These are phyloP conservation scores for Chrysina gloriosa DNA, from an alignment of 2,888 invertebrate genomes.

Conservation along the genomic window DNA sequence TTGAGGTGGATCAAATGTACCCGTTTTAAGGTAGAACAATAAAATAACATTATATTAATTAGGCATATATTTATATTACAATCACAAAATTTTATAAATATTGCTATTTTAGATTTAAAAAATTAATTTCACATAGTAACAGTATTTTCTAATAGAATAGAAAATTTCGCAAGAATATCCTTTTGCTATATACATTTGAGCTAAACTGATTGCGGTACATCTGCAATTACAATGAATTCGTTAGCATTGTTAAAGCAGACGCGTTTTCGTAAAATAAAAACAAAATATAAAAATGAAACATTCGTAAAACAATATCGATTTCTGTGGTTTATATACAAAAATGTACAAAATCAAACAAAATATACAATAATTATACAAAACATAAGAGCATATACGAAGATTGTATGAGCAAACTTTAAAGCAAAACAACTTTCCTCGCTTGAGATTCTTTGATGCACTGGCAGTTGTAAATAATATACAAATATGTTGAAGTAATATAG, in stretches of 20 bases:
- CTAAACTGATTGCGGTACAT: slow-evolving; percentile 53
- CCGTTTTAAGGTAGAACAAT: background rate
- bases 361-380: slow-evolving; percentile 50
- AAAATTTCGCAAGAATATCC: slow-evolving; percentile 62
- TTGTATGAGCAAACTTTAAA: slow-evolving; percentile 54
- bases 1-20: too few relatives aligned
- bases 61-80: slow-evolving; percentile 60
- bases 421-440: slow-evolving; percentile 29
- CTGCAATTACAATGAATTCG: slow-evolving; percentile 29
- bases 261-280: slow-evolving; percentile 22
- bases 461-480: slow-evolving; percentile 7
- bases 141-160: slow-evolving; percentile 62
- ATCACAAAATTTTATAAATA: slow-evolving; percentile 66
- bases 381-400: slow-evolving; percentile 51
- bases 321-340: slow-evolving; percentile 44
- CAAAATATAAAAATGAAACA: slow-evolving; percentile 41
- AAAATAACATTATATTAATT: slow-evolving; percentile 41
- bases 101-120: slow-evolving; percentile 66
- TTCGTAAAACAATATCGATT: slow-evolving; percentile 42
- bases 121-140: slow-evolving; percentile 63
- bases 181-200: slow-evolving; percentile 64
- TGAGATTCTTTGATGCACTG: slow-evolving; percentile 10
- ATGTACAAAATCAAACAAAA: slow-evolving; percentile 54
- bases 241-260: slow-evolving; percentile 15
- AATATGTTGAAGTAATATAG: slow-evolving; percentile 17